Percentiles rank a stretch among this genome's conserved stretches.
These are phyloP conservation scores for Nilaparvata lugens DNA, from an alignment of 1,140 invertebrate species.

Conservation along the genomic window DNA sequence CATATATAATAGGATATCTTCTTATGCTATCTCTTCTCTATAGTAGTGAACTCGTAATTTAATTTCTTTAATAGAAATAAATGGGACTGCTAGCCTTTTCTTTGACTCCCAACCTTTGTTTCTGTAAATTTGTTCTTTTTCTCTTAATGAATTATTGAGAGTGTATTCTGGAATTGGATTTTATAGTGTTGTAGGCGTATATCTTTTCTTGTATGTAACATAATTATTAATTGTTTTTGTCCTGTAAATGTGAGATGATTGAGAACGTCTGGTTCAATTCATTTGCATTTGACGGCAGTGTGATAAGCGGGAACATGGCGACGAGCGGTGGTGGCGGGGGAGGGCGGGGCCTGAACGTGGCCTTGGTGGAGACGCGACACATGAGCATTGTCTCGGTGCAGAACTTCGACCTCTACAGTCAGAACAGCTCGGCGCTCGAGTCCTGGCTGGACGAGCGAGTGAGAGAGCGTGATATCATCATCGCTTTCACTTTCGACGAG, in stretches of 20 bases:
- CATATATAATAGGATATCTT: no score
- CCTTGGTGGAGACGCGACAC: slow-evolving; percentile 24
- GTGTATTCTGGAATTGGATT: no score
- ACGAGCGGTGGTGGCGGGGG: slow-evolving; percentile 13
- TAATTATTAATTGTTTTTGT: neutral
- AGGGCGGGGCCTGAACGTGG: slow-evolving; percentile 28
- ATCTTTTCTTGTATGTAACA: neutral
- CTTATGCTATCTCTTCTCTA: no score
- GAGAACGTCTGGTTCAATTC: no score
- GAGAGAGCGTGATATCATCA: slow-evolving; percentile 25
- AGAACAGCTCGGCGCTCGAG: slow-evolving; percentile 26
- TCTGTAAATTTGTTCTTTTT: no score
- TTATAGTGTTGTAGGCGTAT: neutral
- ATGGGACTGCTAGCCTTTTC: no score
- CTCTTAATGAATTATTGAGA: no score
- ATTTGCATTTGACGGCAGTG: neutral
- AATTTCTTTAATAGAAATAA: no score
- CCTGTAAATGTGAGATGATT: no score
- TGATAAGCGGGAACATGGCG: slow-evolving; percentile 16
- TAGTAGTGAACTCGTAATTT: no score
- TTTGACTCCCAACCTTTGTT: no score
- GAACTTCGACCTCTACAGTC: slow-evolving; percentile 29
- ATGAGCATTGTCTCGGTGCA: slow-evolving; percentile 22
- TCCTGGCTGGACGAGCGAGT: slow-evolving; percentile 23
- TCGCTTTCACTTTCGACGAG: slow-evolving; percentile 31